Percentiles rank a stretch among this genome's conserved stretches.
These are phyloP conservation scores for Steinernema carpocapsae DNA, from an alignment of 2,888 invertebrate genomes.

Conservation along the genomic window DNA sequence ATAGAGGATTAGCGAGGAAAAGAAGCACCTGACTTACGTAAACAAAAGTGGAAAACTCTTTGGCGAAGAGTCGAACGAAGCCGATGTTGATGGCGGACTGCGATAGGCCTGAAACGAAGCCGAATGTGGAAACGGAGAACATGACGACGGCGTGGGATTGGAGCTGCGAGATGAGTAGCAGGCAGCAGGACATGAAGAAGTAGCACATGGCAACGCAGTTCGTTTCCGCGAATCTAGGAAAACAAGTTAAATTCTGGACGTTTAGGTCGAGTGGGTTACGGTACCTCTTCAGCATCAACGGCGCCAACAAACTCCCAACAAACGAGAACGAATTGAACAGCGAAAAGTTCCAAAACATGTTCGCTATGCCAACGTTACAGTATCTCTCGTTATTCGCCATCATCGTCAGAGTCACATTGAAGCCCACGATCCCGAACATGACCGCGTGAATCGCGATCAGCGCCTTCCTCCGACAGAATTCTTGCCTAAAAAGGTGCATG, in stretches of 20 bases:
- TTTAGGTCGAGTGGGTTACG: neutral
- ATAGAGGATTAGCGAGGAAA: neutral
- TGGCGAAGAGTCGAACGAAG: slow-evolving; percentile 12
- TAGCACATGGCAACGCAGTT: slow-evolving; percentile 4
- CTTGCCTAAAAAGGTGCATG: neutral
- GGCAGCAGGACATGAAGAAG: neutral
- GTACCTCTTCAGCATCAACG: slow-evolving; percentile 3
- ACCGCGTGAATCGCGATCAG: slow-evolving; percentile 7
- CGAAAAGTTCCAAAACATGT: slow-evolving; percentile 29
- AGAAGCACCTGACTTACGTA: neutral
- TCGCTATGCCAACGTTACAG: slow-evolving; percentile 11
- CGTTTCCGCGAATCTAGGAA: neutral
- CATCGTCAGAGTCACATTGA: slow-evolving; percentile 20
- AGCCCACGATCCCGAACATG: slow-evolving; percentile 14
- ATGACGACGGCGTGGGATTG: neutral
- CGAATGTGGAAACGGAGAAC: neutral
- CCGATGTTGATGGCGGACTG: slow-evolving; percentile 21
- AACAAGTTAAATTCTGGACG: neutral
- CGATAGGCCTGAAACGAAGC: neutral
- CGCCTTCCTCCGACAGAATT: slow-evolving; percentile 7
- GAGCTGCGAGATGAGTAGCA: slow-evolving; percentile 8
- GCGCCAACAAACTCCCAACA: slow-evolving; percentile 16
- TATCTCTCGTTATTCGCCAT: slow-evolving; percentile 5
- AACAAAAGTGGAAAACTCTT: neutral
- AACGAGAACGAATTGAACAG: slow-evolving; percentile 25